Evolutionary conservation across 2,888 invertebrate species (phyloP).

Genomic region (Rhagonycha fulva): DNA sequence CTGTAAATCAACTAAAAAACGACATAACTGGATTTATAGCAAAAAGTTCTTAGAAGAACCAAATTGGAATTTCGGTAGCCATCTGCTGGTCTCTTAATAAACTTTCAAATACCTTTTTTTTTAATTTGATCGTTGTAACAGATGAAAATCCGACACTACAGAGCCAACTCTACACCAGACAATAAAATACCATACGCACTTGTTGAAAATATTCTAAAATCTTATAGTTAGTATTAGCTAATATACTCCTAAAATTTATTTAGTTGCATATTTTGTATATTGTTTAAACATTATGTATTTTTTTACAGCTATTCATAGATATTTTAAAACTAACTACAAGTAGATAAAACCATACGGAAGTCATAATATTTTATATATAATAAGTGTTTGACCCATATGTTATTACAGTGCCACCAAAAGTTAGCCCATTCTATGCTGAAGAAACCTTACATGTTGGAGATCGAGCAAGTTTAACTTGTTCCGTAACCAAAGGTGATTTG

Average conservation of each 20-base stretch:
- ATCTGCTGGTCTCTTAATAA: no score
- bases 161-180: not conserved
- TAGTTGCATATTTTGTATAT: no score
- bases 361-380: not conserved
- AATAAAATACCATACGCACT: not conserved
- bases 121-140: no score
- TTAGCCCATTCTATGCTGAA: constrained; percentile 74
- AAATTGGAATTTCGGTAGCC: no score
- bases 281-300: not conserved
- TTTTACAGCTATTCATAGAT: not conserved
- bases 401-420: constrained; percentile 75
- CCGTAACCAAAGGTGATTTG: constrained; percentile 75
- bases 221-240: not conserved
- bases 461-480: constrained; percentile 74
- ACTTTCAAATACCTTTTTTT: no score
- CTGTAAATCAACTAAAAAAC: no score
- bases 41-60: no score
- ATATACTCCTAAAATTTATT: not conserved
- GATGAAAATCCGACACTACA: not conserved
- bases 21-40: no score
- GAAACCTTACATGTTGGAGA: constrained; percentile 74
- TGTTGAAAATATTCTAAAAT: not conserved
- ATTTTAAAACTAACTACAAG: not conserved
- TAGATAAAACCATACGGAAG: not conserved
- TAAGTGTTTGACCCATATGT: constrained; percentile 31